Evolutionary conservation across 2,888 invertebrate genomes (phyloP), one percentile per base, ranked within the genome.

Genomic region (Caenorhabditis sp.): DNA sequence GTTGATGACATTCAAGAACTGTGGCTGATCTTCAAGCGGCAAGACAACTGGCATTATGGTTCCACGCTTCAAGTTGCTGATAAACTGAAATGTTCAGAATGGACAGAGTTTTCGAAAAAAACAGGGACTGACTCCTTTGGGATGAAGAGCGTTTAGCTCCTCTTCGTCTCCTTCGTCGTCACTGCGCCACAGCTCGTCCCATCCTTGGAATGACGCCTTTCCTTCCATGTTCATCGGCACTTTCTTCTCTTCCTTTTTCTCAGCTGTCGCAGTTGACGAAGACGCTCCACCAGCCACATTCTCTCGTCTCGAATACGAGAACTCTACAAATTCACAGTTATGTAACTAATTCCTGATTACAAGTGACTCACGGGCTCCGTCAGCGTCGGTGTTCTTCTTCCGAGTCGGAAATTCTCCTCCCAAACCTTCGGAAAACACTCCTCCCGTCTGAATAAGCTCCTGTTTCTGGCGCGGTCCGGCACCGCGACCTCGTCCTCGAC

Each of bases 401-500:
- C 46, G 45, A 6, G 58, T 20, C n/a, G 77, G 71, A 26, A 61
- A 66, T 15, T 62, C 77, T n/a, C 71, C 73, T 26, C 71, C 65
- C 0, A 81, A 52, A 15, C 81, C 81, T 46, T 79, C 79, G 1
- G 81, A 81, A 32, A 81, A 81, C 17, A 82, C 73, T 71, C 80
- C 79, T 13, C 78, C 74, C 9, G 81, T 77, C 56, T 80, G 80
- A 59, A 83, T 83, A 6, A 83, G 66, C 20, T 74, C 83, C 27
- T 65, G 81, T 41, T 58, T 58, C 8, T 9, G 58, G 1, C 68
- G 50, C 7, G 58, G 43, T 26, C 65, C 71, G 2, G 41, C 48
- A 13, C 62, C 76, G 13, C 71, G 27, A 32, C 75, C 63, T 1
- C 79, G 32, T 32, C 55, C 41, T 20, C 74, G n/a, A 6, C 78